Base-by-base conservation (phyloP, 2,888 invertebrate species). In the Patella pellucida region DNA sequence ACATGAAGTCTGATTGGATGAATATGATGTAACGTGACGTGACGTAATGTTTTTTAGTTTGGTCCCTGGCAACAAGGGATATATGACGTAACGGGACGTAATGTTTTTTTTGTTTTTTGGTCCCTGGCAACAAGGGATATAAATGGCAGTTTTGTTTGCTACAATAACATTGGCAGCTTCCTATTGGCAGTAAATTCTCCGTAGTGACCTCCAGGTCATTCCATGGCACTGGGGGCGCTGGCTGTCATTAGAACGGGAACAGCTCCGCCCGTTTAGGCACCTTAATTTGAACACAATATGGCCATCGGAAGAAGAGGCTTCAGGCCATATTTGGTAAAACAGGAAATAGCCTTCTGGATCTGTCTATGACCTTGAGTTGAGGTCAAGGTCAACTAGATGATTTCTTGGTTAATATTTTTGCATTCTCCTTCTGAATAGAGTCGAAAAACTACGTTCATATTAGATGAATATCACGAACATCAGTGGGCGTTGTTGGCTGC, bases 401-500 rank as follows among this genome's bases (percentile, higher is more conserved):
- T 62, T 62, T 62, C 23, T 62, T 23, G 62, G 62, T 19, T 62
- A 23, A 23, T 41, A 41, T 41, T 41, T n/a, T 41, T 41, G 41
- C 9, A 2, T 41, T 9, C 41, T 41, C 41, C 41, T 9, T 41
- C 41, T 9, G 9, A 41, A 41, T 9, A 9, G 41, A 41, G 41
- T 41, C 7, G 41, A 41, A 41, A 41, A 41, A 41, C 41, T 41
- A 41, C 1, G 41, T 41, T 41, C 41, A 41, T 41, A 41, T 41
- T 41, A 41, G 41, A 41, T 41, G 41, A 41, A 41, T 41, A 41
- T 41, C 41, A 41, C 41, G 41, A 85, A 96, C 95, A 91, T 96
- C 96, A 85, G 96, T 96, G 85, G 96, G 95, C 74, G 96, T 95
- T 84, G 94, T 94, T 84, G 96, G 93, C 85, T 91, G 90, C 73